Evolutionary conservation across 2,113 vertebrate genomes (phyloP).

Genomic region (Actenoides hombroni): DNA sequence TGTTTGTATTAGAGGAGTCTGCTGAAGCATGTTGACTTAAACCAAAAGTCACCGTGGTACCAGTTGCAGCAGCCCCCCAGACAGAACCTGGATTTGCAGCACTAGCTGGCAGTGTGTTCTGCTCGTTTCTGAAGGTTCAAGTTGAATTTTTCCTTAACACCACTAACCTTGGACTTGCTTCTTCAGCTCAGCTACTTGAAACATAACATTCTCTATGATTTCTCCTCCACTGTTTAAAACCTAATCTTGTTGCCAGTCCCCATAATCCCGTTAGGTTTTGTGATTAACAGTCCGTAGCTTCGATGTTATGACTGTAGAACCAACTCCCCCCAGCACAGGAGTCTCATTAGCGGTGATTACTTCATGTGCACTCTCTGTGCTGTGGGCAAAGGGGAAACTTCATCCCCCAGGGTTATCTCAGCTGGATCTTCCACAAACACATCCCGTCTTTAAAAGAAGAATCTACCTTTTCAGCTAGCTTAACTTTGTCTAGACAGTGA

Average conservation of each 20-base stretch:
- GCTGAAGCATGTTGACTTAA: slow-evolving; percentile 48
- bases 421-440: background rate
- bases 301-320: background rate
- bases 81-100: background rate
- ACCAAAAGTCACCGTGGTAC: slow-evolving; percentile 24
- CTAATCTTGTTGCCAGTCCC: background rate
- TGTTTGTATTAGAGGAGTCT: slow-evolving; percentile 30
- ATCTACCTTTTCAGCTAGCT: background rate
- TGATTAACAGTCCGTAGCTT: background rate
- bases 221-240: background rate
- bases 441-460: background rate
- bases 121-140: background rate
- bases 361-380: background rate
- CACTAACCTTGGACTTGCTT: background rate
- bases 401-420: background rate
- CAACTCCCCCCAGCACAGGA: fast-evolving
- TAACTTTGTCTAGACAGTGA: slow-evolving; percentile 29
- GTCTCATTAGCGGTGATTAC: background rate
- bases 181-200: background rate
- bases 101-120: background rate
- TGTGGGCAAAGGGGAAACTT: background rate
- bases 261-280: background rate
- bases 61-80: background rate
- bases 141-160: background rate
- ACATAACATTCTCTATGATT: background rate